Conservation (phyloP, 2,797 vertebrate species). For the Parauchenoglanis punctatus region DNA sequence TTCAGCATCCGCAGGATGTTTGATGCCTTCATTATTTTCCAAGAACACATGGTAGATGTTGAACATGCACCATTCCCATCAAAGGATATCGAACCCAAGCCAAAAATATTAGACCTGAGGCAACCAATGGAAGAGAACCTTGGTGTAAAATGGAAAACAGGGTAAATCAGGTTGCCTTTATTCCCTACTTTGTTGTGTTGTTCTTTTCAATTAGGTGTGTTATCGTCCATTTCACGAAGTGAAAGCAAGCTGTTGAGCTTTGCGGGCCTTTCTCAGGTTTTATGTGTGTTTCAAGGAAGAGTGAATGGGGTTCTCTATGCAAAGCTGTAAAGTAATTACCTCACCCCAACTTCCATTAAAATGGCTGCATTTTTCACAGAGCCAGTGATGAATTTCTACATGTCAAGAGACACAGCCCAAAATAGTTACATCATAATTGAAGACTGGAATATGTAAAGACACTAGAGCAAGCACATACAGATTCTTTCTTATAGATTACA, state of each 20-base stretch:
- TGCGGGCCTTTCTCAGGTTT: background rate
- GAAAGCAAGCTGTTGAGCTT: slow-evolving; percentile 5
- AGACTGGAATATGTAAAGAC: background rate
- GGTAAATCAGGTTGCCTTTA: background rate
- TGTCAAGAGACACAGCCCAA: background rate
- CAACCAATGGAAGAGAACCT: background rate
- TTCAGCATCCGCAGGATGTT: slow-evolving; percentile 42
- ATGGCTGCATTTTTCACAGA: background rate
- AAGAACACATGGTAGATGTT: background rate
- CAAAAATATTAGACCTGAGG: slow-evolving; percentile 7
- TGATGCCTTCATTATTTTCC: slow-evolving; percentile 33
- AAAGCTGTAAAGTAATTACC: background rate
- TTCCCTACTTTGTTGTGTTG: background rate
- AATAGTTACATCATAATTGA: background rate
- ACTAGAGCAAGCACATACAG: background rate
- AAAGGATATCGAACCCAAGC: slow-evolving; percentile 1
- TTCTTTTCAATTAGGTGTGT: background rate
- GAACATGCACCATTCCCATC: slow-evolving; percentile 8
- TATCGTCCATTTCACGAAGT: background rate
- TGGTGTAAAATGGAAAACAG: background rate
- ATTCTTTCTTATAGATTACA: background rate
- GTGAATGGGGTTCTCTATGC: background rate
- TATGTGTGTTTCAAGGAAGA: background rate
- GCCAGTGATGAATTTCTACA: background rate
- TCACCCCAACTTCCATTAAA: background rate